These are phyloP conservation scores for Actinia equina DNA, from an alignment of 64 coral and sea anemone species.

Conservation along the genomic window DNA sequence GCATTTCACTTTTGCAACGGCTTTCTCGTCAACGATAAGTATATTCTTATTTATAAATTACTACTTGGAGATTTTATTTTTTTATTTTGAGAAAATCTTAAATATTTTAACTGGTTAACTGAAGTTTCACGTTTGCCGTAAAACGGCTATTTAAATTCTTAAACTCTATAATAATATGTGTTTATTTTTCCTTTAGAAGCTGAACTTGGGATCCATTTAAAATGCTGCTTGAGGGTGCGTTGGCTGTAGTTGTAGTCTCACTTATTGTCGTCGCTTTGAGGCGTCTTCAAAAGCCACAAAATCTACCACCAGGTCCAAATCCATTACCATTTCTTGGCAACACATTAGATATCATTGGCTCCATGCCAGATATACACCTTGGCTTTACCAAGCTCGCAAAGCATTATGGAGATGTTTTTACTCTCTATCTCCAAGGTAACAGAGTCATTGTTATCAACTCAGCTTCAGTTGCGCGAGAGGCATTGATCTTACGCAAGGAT, in stretches of 20 bases:
- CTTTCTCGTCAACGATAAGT: too few species aligned
- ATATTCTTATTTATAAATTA: too few species aligned
- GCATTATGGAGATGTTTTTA: slow-evolving; percentile 59
- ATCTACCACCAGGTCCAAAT: slow-evolving; percentile 46
- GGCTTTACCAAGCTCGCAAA: slow-evolving; percentile 55
- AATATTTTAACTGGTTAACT: neutral
- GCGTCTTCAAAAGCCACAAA: neutral
- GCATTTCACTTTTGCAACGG: too few species aligned
- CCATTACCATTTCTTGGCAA: slow-evolving; percentile 60
- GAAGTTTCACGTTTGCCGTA: too few species aligned
- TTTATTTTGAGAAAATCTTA: too few species aligned
- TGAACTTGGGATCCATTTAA: neutral
- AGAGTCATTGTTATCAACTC: slow-evolving; percentile 31
- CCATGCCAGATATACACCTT: slow-evolving; percentile 38
- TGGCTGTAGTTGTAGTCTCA: neutral
- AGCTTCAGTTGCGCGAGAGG: slow-evolving; percentile 49
- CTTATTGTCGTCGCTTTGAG: neutral
- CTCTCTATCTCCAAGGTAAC: slow-evolving; percentile 40
- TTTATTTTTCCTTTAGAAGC: neutral
- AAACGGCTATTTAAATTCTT: neutral
- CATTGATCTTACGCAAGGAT: slow-evolving; percentile 38
- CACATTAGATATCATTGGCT: slow-evolving; percentile 17
- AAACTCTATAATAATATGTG: neutral
- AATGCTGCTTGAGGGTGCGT: neutral
- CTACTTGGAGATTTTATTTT: too few species aligned